A percentile compares a stretch with the other conserved stretches of the same genome.
Evolutionary conservation across 2,888 invertebrate genomes (phyloP).

Genomic region (Ectemnius lituratus): DNA sequence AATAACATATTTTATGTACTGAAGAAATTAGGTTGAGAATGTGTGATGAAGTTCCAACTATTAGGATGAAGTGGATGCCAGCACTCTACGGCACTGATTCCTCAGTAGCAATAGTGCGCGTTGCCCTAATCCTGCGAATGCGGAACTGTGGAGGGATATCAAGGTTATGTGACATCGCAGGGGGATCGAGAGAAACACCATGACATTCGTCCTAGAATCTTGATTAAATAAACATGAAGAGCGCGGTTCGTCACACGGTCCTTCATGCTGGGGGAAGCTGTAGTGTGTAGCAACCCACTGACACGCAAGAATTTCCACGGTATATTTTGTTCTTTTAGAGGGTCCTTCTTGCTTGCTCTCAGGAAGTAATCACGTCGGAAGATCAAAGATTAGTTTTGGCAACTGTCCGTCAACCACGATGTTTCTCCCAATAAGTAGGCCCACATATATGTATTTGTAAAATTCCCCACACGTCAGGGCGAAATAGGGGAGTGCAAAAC

Average conservation of each 20-base stretch:
- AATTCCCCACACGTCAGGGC: too few relatives aligned
- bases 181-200: constrained; percentile 38
- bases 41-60: too few relatives aligned
- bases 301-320: constrained; percentile 40
- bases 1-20: too few relatives aligned
- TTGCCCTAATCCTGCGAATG: constrained; percentile 53
- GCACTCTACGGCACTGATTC: constrained; percentile 38
- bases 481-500: too few relatives aligned
- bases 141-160: constrained; percentile 62
- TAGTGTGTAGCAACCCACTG: constrained; percentile 28
- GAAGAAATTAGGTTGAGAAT: too few relatives aligned
- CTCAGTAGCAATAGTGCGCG: constrained; percentile 32
- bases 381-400: constrained; percentile 6
- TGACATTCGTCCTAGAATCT: constrained; percentile 59
- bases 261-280: constrained; percentile 2
- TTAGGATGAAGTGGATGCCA: too few relatives aligned
- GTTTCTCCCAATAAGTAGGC: too few relatives aligned
- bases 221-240: constrained; percentile 66
- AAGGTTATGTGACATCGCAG: constrained; percentile 52
- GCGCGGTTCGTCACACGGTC: constrained; percentile 50
- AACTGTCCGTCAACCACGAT: not conserved
- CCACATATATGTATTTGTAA: too few relatives aligned
- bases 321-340: constrained; percentile 25
- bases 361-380: not conserved
- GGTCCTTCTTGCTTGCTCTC: not conserved